Base-by-base conservation (phyloP, 2,797 vertebrate species). In the Poeciliopsis gracilis region DNA sequence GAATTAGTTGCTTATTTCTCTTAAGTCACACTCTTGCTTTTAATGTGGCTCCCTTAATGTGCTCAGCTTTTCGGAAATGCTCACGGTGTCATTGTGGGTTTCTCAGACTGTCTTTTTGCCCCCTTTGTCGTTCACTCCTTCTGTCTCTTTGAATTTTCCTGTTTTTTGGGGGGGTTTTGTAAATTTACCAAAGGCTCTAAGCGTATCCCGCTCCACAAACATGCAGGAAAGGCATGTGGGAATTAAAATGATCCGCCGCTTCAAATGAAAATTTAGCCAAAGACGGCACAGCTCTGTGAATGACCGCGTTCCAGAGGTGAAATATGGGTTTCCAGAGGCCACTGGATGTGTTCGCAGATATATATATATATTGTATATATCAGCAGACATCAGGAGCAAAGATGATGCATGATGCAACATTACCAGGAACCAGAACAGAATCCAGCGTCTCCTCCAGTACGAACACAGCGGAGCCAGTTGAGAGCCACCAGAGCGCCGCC, bases 1-100 rank as follows among this genome's bases (percentile, higher is more conserved):
- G 75, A 90, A 91, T 88, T 86, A 87, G 82, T 75, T 78, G 79
- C 67, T 85, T 47, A 49, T 84, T 80, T 82, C 53, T 7, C 67
- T 76, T 43, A 82, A 85, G 82, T 84, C 86, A 83, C 78, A 85
- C 77, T 71, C 75, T 81, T 49, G 53, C 46, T 87, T 87, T 82
- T 83, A 77, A 84, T 80, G 38, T 74, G 55, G 66, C 69, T 18
- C 55, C 73, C 72, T 78, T 83, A 81, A 88, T 90, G 83, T 77
- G 51, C 73, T 83, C 72, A 57, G 81, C 79, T 83, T 49, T 81
- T 83, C 71, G 36, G 72, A 41, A 67, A 7, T 47, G 59, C 73
- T 67, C 10, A 2, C 63, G 36, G 30, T 73, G 74, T 75, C 81
- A 63, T 23, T 43, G 73, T 61, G 67, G 57, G 5, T 77, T 83